Conservation (phyloP, 2,797 vertebrate genomes). For the Gobio occitaniae region DNA sequence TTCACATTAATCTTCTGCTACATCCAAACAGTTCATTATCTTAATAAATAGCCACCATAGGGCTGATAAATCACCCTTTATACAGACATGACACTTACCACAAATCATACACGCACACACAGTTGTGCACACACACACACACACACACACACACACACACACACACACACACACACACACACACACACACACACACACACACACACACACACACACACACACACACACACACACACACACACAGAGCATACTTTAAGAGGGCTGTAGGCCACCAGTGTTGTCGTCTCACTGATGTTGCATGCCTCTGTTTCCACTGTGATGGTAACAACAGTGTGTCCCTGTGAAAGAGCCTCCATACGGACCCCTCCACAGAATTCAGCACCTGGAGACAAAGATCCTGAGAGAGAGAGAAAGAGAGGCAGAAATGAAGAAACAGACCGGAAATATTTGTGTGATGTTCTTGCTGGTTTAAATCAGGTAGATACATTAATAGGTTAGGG, state of each 20-base stretch:
- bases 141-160: background rate
- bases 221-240: background rate
- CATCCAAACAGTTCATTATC: slow-evolving; percentile 36
- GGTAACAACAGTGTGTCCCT: slow-evolving; percentile 69
- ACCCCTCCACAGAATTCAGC: slow-evolving; percentile 65
- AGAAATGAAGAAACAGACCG: slow-evolving; percentile 4
- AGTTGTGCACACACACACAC: background rate
- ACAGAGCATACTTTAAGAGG: slow-evolving; percentile 70
- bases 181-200: background rate
- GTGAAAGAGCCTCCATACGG: slow-evolving; percentile 64
- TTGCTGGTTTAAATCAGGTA: background rate
- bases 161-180: background rate
- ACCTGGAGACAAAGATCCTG: slow-evolving; percentile 64
- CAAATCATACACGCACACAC: slow-evolving; percentile 10
- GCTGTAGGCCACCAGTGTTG: slow-evolving; percentile 75
- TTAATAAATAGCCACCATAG: slow-evolving; percentile 38
- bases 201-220: too few relatives aligned
- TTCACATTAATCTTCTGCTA: slow-evolving; percentile 45
- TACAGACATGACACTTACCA: slow-evolving; percentile 39
- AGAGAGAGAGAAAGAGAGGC: background rate
- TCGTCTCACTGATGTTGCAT: slow-evolving; percentile 74
- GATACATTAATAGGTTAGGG: background rate
- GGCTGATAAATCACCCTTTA: slow-evolving; percentile 34
- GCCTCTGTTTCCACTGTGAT: slow-evolving; percentile 63
- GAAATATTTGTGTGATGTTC: slow-evolving; percentile 18